Conservation (phyloP, 2,113 vertebrate species). For the Calypte anna region DNA sequence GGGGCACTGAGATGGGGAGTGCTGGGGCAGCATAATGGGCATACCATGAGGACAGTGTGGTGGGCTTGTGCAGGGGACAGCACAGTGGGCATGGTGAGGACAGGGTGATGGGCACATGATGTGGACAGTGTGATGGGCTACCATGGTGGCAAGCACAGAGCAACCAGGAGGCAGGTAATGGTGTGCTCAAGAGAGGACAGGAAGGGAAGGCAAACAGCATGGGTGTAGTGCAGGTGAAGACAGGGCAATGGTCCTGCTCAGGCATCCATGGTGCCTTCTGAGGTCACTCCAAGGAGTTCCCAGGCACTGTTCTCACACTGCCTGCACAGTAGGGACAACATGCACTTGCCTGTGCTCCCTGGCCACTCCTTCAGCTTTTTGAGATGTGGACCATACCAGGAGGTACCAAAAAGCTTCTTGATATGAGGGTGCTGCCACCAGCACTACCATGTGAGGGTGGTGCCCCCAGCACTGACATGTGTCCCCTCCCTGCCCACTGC, state of each 20-base stretch:
- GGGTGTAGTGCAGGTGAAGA: neutral
- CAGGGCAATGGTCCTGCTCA: neutral
- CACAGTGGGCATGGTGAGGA: neutral
- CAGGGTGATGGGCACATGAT: neutral
- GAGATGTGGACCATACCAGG: neutral
- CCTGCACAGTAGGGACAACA: fast-evolving
- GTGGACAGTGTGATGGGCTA: neutral
- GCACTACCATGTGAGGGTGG: no score
- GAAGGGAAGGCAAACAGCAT: neutral
- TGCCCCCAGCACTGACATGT: fast-evolving
- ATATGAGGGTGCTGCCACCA: neutral
- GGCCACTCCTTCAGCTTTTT: neutral
- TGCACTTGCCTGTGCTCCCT: fast-evolving
- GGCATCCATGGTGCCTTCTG: neutral
- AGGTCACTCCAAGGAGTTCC: neutral
- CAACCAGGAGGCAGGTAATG: neutral
- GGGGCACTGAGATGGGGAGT: neutral
- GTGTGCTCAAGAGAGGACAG: neutral
- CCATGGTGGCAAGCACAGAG: neutral
- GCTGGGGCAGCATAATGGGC: neutral
- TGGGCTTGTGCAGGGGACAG: neutral
- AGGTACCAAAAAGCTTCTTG: neutral
- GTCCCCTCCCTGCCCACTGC: fast-evolving
- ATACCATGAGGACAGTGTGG: neutral
- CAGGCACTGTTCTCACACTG: neutral